phyloP scores from a whole-genome alignment of 2,113 vertebrate genomes.

The Dipodomys merriami region DNA sequence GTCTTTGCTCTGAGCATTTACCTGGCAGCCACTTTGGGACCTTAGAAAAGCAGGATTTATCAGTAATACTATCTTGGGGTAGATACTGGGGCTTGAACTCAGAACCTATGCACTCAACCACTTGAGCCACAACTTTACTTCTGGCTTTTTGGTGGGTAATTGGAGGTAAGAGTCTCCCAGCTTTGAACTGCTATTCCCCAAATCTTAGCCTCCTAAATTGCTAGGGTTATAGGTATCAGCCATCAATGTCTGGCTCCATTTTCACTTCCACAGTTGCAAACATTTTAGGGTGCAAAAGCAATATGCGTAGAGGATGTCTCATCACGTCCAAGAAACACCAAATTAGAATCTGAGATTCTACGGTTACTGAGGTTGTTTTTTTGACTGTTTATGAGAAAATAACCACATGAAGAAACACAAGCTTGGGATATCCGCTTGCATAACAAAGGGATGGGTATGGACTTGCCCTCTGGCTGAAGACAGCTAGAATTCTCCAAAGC shows the following conservation, averaged over 20 bases:
- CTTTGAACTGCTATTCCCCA: too few relatives aligned
- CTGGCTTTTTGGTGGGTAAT: too few relatives aligned
- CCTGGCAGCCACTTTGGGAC: too few relatives aligned
- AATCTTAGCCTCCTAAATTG: too few relatives aligned
- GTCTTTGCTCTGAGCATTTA: too few relatives aligned
- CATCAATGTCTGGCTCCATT: not conserved
- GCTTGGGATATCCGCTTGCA: not conserved
- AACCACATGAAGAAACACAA: not conserved
- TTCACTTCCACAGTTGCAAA: not conserved
- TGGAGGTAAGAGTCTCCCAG: too few relatives aligned
- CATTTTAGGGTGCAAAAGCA: not conserved
- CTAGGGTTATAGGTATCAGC: too few relatives aligned
- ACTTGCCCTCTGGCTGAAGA: not conserved
- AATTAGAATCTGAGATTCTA: not conserved
- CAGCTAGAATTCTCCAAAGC: not conserved
- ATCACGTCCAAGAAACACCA: not conserved
- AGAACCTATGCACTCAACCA: too few relatives aligned
- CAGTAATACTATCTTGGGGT: too few relatives aligned
- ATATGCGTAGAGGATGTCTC: not conserved
- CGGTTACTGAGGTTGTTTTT: not conserved
- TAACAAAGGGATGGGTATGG: not conserved
- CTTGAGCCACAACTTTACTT: too few relatives aligned
- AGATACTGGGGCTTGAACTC: too few relatives aligned
- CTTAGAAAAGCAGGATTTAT: too few relatives aligned
- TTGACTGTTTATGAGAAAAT: not conserved